phyloP scores from a whole-genome alignment of 2,113 vertebrate species.

The Glaucomys volans region DNA sequence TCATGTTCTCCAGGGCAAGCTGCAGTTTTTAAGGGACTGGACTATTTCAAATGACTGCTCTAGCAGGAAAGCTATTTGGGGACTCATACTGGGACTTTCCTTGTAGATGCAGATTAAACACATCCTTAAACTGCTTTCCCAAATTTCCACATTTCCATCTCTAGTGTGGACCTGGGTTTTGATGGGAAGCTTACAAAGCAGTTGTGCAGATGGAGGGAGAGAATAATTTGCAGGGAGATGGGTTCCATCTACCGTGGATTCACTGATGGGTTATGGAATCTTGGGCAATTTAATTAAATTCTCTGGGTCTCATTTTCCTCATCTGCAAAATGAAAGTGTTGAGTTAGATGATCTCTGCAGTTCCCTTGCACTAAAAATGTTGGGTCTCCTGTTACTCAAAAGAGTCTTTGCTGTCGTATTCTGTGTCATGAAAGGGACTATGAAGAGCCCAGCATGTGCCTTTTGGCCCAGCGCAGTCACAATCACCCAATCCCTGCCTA shows the following conservation, averaged over 20 bases:
- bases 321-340: slow-evolving; percentile 3
- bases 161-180: neutral
- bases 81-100: neutral
- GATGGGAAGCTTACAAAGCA: slow-evolving; percentile 27
- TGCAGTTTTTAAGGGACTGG: neutral
- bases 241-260: neutral
- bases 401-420: neutral
- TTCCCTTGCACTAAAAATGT: neutral
- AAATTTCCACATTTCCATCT: slow-evolving; percentile 4
- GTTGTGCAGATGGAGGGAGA: neutral
- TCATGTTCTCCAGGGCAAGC: neutral
- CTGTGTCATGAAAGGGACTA: neutral
- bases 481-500: neutral
- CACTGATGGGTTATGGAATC: neutral
- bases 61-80: neutral
- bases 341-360: neutral
- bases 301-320: slow-evolving; percentile 11
- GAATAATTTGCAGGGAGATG: slow-evolving; percentile 7
- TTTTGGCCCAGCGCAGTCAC: neutral
- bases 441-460: neutral
- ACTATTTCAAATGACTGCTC: neutral
- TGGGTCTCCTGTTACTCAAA: slow-evolving; percentile 4
- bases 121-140: slow-evolving; percentile 11
- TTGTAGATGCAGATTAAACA: neutral
- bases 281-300: slow-evolving; percentile 50